Conservation (phyloP, 2,113 vertebrate genomes). For the Anolis carolinensis region DNA sequence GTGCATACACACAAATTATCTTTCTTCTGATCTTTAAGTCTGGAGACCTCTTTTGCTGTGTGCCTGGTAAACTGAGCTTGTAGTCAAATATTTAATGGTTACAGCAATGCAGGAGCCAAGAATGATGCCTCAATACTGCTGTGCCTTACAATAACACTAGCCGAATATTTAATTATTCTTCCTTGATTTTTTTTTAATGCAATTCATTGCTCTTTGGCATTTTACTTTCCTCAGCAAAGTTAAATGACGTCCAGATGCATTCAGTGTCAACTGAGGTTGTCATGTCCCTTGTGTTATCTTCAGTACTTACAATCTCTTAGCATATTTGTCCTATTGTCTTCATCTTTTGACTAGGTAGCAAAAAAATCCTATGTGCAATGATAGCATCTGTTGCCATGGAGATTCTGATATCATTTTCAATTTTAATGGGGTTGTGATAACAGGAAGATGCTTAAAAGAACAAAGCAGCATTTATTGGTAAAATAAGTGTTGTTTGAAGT, state of each 20-base stretch:
- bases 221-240: conserved; percentile 24
- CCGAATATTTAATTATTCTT: fast-evolving
- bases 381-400: conserved; percentile 67
- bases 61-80: neutral
- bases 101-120: neutral
- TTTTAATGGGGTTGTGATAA: conserved; percentile 58
- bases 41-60: neutral
- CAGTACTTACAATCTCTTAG: conserved; percentile 12
- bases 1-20: too few species aligned
- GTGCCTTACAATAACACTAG: neutral
- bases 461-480: conserved; percentile 63
- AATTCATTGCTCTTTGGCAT: neutral
- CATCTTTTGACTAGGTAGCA: conserved; percentile 35
- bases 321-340: neutral
- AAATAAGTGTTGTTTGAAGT: conserved; percentile 61
- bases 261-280: neutral
- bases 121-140: conserved; percentile 33
- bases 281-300: neutral
- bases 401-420: conserved; percentile 53
- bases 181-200: conserved; percentile 11
- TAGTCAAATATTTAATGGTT: neutral
- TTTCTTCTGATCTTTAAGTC: neutral
- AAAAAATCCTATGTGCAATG: conserved; percentile 15
- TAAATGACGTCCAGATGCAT: neutral
- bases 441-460: conserved; percentile 48